A percentile compares a stretch with the other conserved stretches of the same genome.
These are phyloP conservation scores for Daubentonia madagascariensis DNA, from an alignment of 2,113 vertebrate species.

Conservation along the genomic window DNA sequence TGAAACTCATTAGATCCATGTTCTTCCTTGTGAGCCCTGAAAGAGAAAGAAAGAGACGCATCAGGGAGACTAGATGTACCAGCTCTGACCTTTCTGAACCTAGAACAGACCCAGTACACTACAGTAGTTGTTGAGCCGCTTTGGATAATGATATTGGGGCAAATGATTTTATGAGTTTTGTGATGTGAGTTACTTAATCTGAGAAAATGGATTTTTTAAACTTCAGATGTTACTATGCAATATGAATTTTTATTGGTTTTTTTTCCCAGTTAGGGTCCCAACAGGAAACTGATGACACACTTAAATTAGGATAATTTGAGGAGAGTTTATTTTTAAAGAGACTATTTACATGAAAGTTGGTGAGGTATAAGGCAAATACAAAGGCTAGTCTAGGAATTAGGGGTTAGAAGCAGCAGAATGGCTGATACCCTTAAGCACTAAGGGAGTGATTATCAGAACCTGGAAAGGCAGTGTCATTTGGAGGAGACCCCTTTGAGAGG, in stretches of 20 bases:
- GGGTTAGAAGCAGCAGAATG: neutral
- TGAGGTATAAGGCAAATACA: neutral
- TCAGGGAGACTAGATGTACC: neutral
- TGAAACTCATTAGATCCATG: neutral
- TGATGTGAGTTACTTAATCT: slow-evolving; percentile 18
- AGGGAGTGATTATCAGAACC: neutral
- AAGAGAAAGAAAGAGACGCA: neutral
- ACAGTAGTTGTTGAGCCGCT: neutral
- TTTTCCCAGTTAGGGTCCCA: slow-evolving; percentile 20
- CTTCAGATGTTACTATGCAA: slow-evolving; percentile 47
- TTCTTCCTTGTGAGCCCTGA: neutral
- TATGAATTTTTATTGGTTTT: slow-evolving; percentile 62
- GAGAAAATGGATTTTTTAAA: neutral
- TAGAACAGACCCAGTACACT: neutral
- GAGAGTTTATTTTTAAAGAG: slow-evolving; percentile 40
- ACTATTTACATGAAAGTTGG: neutral
- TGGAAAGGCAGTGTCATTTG: neutral
- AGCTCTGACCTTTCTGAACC: neutral
- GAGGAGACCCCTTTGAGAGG: neutral
- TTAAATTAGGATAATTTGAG: slow-evolving; percentile 60
- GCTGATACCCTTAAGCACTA: neutral
- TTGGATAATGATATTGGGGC: neutral
- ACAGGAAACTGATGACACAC: slow-evolving; percentile 51
- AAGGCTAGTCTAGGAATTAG: neutral
- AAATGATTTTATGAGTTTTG: neutral